These are phyloP conservation scores for Lasioglossum leucozonium DNA, from an alignment of 2,888 invertebrate species.

Conservation along the genomic window DNA sequence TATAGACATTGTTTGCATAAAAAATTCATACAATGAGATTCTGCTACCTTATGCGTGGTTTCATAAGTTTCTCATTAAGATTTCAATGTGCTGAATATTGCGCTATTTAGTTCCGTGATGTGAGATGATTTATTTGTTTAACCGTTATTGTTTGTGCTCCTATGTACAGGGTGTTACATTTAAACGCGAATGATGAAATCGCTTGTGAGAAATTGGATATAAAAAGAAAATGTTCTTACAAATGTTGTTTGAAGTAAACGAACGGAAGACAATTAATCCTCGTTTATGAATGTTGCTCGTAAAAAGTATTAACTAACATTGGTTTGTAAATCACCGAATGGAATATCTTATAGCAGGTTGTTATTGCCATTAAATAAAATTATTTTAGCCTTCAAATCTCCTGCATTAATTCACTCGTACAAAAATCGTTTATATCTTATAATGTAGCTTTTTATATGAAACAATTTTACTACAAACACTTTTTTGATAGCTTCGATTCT, in stretches of 20 bases:
- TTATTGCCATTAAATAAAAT: neutral
- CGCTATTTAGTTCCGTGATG: neutral
- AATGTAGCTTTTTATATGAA: neutral
- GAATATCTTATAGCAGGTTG: neutral
- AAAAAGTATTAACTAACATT: neutral
- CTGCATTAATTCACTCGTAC: neutral
- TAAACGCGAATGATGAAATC: neutral
- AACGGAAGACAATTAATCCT: neutral
- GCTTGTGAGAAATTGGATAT: neutral
- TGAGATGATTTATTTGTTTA: neutral
- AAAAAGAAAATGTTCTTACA: no score
- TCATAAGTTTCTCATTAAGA: neutral
- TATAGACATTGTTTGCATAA: neutral
- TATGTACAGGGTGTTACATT: neutral
- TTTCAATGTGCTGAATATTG: neutral
- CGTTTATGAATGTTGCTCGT: neutral
- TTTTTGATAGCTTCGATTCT: no score
- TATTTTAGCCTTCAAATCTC: neutral
- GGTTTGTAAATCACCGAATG: neutral
- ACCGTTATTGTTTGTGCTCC: neutral
- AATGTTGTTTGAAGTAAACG: neutral
- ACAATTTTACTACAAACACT: neutral
- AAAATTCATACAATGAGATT: neutral
- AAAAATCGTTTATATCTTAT: no score
- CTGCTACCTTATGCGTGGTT: neutral